phyloP scores from a whole-genome alignment of 2,113 vertebrate genomes.

The Phylloscopus trochilus region DNA sequence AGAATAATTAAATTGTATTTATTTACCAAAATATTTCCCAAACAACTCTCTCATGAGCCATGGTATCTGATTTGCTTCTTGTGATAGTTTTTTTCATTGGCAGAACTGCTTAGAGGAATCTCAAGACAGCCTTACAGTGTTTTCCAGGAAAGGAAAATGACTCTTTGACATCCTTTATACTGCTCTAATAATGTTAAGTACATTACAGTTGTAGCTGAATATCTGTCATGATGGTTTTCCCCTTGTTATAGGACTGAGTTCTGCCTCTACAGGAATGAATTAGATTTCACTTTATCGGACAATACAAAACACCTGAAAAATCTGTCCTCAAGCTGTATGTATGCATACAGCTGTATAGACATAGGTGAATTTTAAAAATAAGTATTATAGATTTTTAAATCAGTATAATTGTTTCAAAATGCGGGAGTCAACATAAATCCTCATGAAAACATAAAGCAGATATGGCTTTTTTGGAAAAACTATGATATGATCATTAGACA shows the following conservation, averaged over 20 bases:
- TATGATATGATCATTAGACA: neutral
- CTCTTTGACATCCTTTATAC: neutral
- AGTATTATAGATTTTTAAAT: neutral
- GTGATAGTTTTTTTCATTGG: neutral
- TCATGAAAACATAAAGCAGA: neutral
- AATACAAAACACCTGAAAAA: neutral
- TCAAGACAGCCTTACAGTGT: neutral
- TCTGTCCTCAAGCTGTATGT: neutral
- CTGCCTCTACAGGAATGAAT: neutral
- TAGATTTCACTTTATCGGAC: neutral
- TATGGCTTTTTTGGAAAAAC: neutral
- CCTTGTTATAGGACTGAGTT: neutral
- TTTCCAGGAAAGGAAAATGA: conserved; percentile 20
- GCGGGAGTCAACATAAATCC: neutral
- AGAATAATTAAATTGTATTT: neutral
- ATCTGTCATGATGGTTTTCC: neutral
- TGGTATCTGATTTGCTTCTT: neutral
- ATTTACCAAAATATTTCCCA: neutral
- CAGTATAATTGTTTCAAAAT: neutral
- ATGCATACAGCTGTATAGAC: neutral
- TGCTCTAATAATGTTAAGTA: neutral
- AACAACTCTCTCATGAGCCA: neutral
- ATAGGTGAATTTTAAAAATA: neutral
- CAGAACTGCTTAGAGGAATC: neutral
- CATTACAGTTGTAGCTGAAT: neutral